Base-by-base conservation (phyloP, 2,797 vertebrate genomes). In the Semotilus atromaculatus region DNA sequence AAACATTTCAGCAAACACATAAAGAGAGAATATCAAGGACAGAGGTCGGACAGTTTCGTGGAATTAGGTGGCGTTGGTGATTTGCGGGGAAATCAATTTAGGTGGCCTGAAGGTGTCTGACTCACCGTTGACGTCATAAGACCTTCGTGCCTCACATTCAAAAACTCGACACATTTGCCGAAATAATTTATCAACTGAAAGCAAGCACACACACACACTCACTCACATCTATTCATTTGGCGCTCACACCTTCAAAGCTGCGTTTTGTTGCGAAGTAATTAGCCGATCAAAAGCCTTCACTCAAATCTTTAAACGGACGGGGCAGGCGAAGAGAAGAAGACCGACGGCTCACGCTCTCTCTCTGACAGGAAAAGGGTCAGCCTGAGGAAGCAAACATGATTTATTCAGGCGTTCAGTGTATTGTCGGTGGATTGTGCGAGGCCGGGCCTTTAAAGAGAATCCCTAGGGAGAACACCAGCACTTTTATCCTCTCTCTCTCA, bases 41-140 rank as follows among this genome's bases (percentile, higher is more conserved):
- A 62, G 26, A 40, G 14, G 18, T 53, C 36, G 6, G 5, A 36
- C 82, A 45, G 53, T 77, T 74, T 64, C 60, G 23, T 19, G 55
- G 23, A 70, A 64, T 85, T 62, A 68, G n/a, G 38, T 48, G 67
- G 31, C 43, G 26, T 36, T 43, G 26, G 51, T 82, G 76, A 31
- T 76, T 84, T 66, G 72, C 62, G 23, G 83, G 80, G 62, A 76
- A 87, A 88, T 77, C 80, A 78, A 76, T 87, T 48, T 19, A 53
- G n/a, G 60, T 68, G 55, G 64, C 45, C 34, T 53, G 38, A 21
- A 45, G 68, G 77, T 36, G 78, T 82, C 82, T 87, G 88, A 88
- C 75, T 89, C 86, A 86, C 60, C 14, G 43, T 21, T 81, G 72
- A 66, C 80, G 68, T 90, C 89, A 87, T 31, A 60, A 70, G 80